Evolutionary conservation across 1,140 invertebrate species (phyloP), one percentile per base, ranked within the genome.

Genomic region (Drosophila murphyi): DNA sequence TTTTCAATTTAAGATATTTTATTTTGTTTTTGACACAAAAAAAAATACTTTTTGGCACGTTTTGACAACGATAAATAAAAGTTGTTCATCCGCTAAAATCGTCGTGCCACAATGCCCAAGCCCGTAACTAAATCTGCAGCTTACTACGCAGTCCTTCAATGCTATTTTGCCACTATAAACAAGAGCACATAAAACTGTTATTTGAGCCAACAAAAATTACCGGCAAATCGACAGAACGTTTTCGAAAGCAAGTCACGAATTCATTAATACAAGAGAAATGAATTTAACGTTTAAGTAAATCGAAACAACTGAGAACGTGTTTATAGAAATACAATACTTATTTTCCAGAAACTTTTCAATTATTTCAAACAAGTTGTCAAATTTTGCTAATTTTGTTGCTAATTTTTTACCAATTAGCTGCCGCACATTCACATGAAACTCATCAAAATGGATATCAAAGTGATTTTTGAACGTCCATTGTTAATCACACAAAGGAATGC

Each of bases 11-110:
- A 76, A 10, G 31, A 20, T 20, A 20, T 34, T 35, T 37, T 41
- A 2, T 48, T 20, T 32, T 29, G 5, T 2, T 60, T 83, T 80
- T 67, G 55, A 50, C 47, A 47, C 48, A 41, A 20, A 47, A 83
- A 82, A 12, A 20, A 20, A 20, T 20, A 82, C 50, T 82, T 82
- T 79, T 56, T 76, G 74, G 61, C 75, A 82, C 70, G 78, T 81
- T 81, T 82, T 65, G 74, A 74, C 64, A 65, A 74, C 82, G 73
- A 74, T 77, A 74, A 75, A 79, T 71, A 48, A 65, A 71, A 79
- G 64, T 68, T 63, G 60, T 41, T 48, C 69, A 80, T 67, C 61
- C 80, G 76, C 52, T 59, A 50, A 65, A 78, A 73, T 55, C 68
- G 50, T 20, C 20, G 20, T 20, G 20, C 20, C 20, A 20, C 20